phyloP scores from a whole-genome alignment of 2,888 invertebrate genomes.

The Oxystoma pomonae region DNA sequence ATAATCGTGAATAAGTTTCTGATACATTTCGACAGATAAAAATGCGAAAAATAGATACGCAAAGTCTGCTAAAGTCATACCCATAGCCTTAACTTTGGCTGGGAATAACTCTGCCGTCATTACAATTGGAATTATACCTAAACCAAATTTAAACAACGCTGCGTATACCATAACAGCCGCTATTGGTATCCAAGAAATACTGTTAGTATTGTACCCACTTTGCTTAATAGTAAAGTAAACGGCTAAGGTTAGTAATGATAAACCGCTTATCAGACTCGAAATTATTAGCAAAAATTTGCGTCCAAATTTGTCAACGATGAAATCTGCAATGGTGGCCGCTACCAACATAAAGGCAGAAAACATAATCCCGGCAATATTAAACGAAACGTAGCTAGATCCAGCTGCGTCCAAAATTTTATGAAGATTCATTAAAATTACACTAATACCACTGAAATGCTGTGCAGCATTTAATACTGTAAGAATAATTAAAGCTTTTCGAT shows the following conservation, averaged over 20 bases:
- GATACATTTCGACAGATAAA: conserved; percentile 41
- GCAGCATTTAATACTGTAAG: conserved; percentile 44
- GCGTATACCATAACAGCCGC: conserved; percentile 34
- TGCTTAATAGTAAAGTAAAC: conserved; percentile 43
- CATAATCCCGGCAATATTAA: conserved; percentile 40
- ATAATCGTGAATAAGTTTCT: conserved; percentile 32
- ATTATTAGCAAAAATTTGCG: conserved; percentile 39
- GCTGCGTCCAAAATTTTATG: conserved; percentile 43
- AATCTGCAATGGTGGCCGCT: conserved; percentile 38
- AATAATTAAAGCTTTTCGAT: conserved; percentile 43
- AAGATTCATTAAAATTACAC: conserved; percentile 45
- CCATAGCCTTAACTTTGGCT: conserved; percentile 45
- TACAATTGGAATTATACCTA: conserved; percentile 45
- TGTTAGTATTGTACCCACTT: conserved; percentile 31
- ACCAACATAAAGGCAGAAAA: conserved; percentile 43
- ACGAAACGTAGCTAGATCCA: conserved; percentile 38
- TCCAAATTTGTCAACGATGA: conserved; percentile 42
- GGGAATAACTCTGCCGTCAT: conserved; percentile 46
- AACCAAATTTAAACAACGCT: conserved; percentile 41
- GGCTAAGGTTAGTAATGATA: conserved; percentile 40
- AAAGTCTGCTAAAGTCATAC: conserved; percentile 44
- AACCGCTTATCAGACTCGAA: conserved; percentile 40
- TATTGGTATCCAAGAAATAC: conserved; percentile 37
- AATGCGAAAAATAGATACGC: conserved; percentile 41
- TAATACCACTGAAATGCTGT: conserved; percentile 46